phyloP scores from a whole-genome alignment of 2,888 invertebrate genomes.

The Diaphora mendica region DNA sequence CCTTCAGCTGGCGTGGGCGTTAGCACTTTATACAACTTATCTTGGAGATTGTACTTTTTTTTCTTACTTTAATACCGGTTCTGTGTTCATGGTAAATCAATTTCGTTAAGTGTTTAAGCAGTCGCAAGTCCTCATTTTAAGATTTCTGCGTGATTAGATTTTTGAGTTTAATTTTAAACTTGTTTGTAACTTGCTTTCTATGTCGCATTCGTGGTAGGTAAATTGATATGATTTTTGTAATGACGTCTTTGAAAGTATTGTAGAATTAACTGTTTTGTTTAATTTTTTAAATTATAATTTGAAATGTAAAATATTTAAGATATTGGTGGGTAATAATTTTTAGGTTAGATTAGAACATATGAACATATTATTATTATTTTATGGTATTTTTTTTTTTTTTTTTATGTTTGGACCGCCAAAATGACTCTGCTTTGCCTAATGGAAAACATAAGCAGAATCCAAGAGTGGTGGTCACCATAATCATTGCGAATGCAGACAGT shows the following conservation, averaged over 20 bases:
- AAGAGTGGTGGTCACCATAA: too few relatives aligned
- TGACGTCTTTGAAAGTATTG: neutral
- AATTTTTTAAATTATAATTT: neutral
- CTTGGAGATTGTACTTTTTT: neutral
- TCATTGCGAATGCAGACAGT: too few relatives aligned
- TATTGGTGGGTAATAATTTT: too few relatives aligned
- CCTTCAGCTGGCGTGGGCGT: conserved; percentile 10
- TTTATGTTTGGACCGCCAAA: too few relatives aligned
- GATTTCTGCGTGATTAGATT: neutral
- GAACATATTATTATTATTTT: too few relatives aligned
- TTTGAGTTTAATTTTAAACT: neutral
- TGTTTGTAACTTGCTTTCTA: neutral
- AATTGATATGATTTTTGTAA: neutral
- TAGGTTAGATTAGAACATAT: too few relatives aligned
- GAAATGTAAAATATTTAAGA: too few relatives aligned
- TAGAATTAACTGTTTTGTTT: neutral
- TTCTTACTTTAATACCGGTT: conserved; percentile 10
- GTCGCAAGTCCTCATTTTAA: too few relatives aligned
- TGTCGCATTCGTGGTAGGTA: neutral
- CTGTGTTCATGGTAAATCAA: conserved; percentile 3
- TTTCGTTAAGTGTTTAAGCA: conserved; percentile 6
- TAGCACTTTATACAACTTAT: conserved; percentile 10
- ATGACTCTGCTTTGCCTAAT: too few relatives aligned
- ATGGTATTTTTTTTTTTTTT: too few relatives aligned
- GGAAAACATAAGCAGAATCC: too few relatives aligned